phyloP scores from a whole-genome alignment of 2,888 invertebrate species.

The Pyrrhia umbra region DNA sequence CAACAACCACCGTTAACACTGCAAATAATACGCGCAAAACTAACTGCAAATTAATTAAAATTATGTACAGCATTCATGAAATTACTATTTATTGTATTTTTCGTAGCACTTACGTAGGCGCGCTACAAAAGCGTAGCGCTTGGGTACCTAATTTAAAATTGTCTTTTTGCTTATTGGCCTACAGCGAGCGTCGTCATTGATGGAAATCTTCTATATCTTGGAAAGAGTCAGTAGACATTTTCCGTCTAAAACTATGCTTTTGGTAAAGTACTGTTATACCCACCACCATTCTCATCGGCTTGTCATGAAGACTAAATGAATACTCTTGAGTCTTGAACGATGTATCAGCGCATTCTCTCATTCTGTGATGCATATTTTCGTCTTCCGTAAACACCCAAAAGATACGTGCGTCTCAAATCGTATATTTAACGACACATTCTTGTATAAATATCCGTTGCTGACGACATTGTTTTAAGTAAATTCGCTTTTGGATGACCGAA shows the following conservation, averaged over 20 bases:
- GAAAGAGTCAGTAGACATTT: no score
- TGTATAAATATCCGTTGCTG: slow-evolving; percentile 39
- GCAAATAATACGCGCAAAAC: slow-evolving; percentile 9
- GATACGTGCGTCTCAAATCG: slow-evolving; percentile 23
- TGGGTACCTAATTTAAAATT: neutral
- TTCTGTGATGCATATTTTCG: slow-evolving; percentile 30
- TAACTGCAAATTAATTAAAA: neutral
- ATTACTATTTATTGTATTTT: neutral
- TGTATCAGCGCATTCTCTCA: slow-evolving; percentile 40
- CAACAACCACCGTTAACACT: slow-evolving; percentile 11
- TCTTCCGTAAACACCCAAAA: slow-evolving; percentile 27
- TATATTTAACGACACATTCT: slow-evolving; percentile 32
- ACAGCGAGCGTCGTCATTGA: no score
- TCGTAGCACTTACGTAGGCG: neutral
- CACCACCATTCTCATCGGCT: neutral
- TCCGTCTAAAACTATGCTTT: no score
- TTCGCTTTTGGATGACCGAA: slow-evolving; percentile 77
- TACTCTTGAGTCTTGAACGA: slow-evolving; percentile 10
- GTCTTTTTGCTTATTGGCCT: no score
- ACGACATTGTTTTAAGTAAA: slow-evolving; percentile 54
- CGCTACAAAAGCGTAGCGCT: slow-evolving; percentile 6
- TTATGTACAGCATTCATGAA: neutral
- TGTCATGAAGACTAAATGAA: neutral
- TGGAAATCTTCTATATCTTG: no score
- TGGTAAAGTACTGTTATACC: no score